Percentiles rank a stretch among this genome's conserved stretches.
Conservation (phyloP, 2,797 vertebrate genomes). For the Macropodus opercularis region DNA sequence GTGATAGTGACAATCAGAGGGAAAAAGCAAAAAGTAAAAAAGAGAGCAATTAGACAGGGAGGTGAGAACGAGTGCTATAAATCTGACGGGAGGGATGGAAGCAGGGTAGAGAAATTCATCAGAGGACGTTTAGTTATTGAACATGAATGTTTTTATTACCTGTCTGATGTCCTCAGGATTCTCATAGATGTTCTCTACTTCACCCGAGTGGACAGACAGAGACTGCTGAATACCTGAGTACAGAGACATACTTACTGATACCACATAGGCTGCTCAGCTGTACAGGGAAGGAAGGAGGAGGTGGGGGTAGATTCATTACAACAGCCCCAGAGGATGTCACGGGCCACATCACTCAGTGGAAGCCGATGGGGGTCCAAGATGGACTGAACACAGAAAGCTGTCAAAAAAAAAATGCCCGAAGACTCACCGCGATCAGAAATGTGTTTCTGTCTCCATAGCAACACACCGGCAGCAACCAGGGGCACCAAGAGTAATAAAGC, state of each 20-base stretch:
- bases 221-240: conserved; percentile 77
- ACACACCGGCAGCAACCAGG: conserved; percentile 79
- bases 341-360: conserved; percentile 65
- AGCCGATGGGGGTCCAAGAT: conserved; percentile 68
- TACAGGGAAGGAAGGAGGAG: conserved; percentile 1
- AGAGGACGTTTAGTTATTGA: conserved; percentile 32
- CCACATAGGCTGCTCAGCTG: conserved; percentile 27
- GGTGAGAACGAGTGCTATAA: conserved; percentile 2
- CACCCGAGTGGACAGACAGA: conserved; percentile 74
- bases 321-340: conserved; percentile 71
- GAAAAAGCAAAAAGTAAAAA: conserved; percentile 10
- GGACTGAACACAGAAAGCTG: conserved; percentile 63
- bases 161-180: conserved; percentile 82
- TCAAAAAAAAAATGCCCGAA: conserved; percentile 63
- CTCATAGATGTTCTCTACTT: conserved; percentile 84
- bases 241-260: conserved; percentile 35
- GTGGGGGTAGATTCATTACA: conserved; percentile 67
- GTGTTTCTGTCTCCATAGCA: conserved; percentile 85
- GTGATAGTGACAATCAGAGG: conserved; percentile 32
- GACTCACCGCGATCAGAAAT: conserved; percentile 79
- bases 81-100: too few relatives aligned
- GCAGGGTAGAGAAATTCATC: conserved; percentile 28
- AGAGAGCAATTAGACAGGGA: conserved; percentile 3
- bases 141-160: conserved; percentile 71
- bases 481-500: conserved; percentile 83